phyloP scores from a whole-genome alignment of 35 echinoderm and acorn worm genomes.

The Heliocidaris tuberculata region DNA sequence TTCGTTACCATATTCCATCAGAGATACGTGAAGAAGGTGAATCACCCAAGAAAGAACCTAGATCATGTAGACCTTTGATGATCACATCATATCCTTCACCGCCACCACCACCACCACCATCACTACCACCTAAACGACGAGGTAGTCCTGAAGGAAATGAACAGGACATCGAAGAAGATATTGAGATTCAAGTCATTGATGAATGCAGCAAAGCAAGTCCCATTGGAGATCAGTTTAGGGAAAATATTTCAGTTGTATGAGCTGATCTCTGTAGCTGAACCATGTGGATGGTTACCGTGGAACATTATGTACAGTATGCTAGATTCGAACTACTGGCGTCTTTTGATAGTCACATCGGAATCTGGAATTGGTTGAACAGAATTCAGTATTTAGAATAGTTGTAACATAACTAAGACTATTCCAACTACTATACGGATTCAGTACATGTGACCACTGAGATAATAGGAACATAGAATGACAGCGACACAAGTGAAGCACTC shows the following conservation, averaged over 20 bases:
- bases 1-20: slow-evolving; percentile 24
- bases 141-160: slow-evolving; percentile 58
- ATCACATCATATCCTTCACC: background rate
- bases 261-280: background rate
- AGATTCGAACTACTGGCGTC: too few species aligned
- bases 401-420: too few species aligned
- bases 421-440: too few species aligned
- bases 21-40: slow-evolving; percentile 39
- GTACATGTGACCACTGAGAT: too few species aligned
- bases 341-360: too few species aligned
- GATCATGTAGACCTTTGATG: background rate
- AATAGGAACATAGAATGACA: too few species aligned
- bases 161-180: slow-evolving; percentile 46
- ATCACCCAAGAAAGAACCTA: slow-evolving; percentile 30
- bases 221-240: background rate
- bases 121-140: slow-evolving; percentile 46
- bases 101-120: slow-evolving; percentile 46
- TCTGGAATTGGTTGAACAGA: too few species aligned
- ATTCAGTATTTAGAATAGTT: too few species aligned
- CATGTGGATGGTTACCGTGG: too few species aligned
- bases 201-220: slow-evolving; percentile 30
- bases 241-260: slow-evolving; percentile 25
- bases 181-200: slow-evolving; percentile 53
- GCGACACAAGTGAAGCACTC: too few species aligned
- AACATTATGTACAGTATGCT: too few species aligned